A percentile compares a stretch with the other conserved stretches of the same genome.
These are phyloP conservation scores for Thalpophila matura DNA, from an alignment of 2,888 invertebrate species.

Conservation along the genomic window DNA sequence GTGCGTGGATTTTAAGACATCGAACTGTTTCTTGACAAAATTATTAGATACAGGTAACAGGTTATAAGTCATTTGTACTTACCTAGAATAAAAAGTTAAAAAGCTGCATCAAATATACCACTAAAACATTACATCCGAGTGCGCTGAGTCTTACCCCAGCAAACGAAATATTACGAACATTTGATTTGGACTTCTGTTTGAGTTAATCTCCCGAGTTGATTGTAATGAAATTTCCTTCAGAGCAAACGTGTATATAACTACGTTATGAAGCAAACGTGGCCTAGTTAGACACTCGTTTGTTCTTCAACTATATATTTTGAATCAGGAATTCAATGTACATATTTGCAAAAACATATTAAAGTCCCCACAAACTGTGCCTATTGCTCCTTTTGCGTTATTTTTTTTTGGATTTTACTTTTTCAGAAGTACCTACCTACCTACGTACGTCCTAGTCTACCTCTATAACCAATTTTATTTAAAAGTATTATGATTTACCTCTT, in stretches of 20 bases:
- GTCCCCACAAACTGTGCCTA: constrained; percentile 1
- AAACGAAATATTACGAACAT: constrained; percentile 50
- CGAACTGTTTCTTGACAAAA: background rate
- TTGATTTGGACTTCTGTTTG: constrained; percentile 59
- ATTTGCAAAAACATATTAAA: constrained; percentile 23
- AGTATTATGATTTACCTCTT: constrained; percentile 8
- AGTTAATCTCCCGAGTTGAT: constrained; percentile 61
- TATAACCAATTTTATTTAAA: constrained; percentile 19
- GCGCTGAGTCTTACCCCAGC: constrained; percentile 1
- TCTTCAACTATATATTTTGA: constrained; percentile 44
- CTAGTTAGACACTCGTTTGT: constrained; percentile 53
- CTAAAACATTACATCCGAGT: background rate
- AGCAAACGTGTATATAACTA: constrained; percentile 61
- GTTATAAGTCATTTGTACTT: no score
- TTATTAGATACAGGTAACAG: background rate
- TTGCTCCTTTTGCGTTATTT: background rate
- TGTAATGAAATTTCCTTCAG: constrained; percentile 61
- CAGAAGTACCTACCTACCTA: background rate
- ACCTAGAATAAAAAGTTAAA: background rate
- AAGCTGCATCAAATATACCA: background rate
- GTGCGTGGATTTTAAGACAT: constrained; percentile 29
- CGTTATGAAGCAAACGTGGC: constrained; percentile 60
- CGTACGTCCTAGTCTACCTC: background rate
- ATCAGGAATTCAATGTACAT: constrained; percentile 27
- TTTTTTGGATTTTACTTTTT: background rate